Percentiles rank a stretch among this genome's conserved stretches.
These are phyloP conservation scores for Drosophila tani DNA, from an alignment of 1,140 invertebrate genomes.

Conservation along the genomic window DNA sequence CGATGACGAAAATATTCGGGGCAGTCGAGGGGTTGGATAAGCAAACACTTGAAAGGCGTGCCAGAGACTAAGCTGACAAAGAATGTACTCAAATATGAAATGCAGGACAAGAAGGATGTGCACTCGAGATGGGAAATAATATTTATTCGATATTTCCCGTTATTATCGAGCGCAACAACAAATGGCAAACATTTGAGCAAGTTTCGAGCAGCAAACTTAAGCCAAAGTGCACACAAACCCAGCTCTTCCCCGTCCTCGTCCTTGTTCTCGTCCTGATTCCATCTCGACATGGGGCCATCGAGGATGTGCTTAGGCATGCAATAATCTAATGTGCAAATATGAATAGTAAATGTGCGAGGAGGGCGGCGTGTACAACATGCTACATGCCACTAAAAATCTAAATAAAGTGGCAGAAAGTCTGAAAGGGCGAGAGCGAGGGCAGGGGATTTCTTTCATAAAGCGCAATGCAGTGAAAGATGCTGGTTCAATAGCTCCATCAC, in stretches of 20 bases:
- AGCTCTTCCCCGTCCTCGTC: neutral
- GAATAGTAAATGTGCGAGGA: constrained; percentile 61
- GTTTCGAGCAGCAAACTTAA: constrained; percentile 61
- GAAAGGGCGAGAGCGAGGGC: neutral
- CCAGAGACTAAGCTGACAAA: constrained; percentile 40
- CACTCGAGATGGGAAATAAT: constrained; percentile 59
- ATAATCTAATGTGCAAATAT: constrained; percentile 83
- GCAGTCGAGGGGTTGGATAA: constrained; percentile 7
- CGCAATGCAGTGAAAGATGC: constrained; percentile 63
- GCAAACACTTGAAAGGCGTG: constrained; percentile 25
- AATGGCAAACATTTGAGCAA: constrained; percentile 63
- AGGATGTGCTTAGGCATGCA: constrained; percentile 74
- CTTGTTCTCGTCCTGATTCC: neutral
- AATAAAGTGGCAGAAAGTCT: constrained; percentile 55
- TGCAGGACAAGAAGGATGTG: constrained; percentile 43
- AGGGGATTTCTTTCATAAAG: constrained; percentile 44
- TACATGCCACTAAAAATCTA: constrained; percentile 71
- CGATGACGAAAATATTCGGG: constrained; percentile 26
- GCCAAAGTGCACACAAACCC: constrained; percentile 57
- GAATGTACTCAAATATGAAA: constrained; percentile 49
- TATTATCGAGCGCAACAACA: constrained; percentile 39
- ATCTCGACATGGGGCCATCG: neutral
- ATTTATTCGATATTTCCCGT: constrained; percentile 78
- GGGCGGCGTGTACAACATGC: constrained; percentile 52
- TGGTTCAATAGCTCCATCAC: constrained; percentile 69